A percentile compares a stretch with the other conserved stretches of the same genome.
Conservation (phyloP, 2,888 invertebrate species). For the Caenorhabditis sinica region DNA sequence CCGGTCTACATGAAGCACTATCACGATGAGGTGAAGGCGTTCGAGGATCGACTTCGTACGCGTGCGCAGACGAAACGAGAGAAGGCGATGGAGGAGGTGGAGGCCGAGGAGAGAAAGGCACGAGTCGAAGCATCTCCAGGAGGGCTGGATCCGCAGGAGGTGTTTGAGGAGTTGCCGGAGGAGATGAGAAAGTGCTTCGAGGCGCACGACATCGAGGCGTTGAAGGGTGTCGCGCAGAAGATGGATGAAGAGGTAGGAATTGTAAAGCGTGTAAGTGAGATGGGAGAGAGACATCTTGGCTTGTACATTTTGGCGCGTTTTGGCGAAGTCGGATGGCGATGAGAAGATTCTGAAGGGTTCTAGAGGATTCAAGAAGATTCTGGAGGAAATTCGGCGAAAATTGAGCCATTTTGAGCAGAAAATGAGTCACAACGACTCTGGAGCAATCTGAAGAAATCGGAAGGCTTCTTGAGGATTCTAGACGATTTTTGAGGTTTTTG, state of each 20-base stretch:
- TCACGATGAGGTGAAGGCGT: constrained; percentile 92
- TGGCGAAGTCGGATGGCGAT: background rate
- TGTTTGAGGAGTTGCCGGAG: constrained; percentile 94
- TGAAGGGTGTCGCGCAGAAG: constrained; percentile 92
- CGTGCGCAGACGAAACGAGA: constrained; percentile 88
- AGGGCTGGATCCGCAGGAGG: constrained; percentile 98
- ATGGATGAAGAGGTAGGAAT: constrained; percentile 90
- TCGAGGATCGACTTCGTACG: constrained; percentile 91
- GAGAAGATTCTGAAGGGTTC: too few relatives aligned
- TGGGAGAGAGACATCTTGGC: too few relatives aligned
- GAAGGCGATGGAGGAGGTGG: constrained; percentile 89
- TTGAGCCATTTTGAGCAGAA: too few relatives aligned
- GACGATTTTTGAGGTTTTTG: too few relatives aligned
- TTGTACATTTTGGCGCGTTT: too few relatives aligned
- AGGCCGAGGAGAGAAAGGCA: constrained; percentile 90
- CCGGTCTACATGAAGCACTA: constrained; percentile 94
- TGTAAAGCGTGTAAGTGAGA: too few relatives aligned
- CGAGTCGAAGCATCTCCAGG: constrained; percentile 94
- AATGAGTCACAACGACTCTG: too few relatives aligned
- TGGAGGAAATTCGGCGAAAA: too few relatives aligned
- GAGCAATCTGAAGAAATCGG: too few relatives aligned
- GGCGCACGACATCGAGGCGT: constrained; percentile 90
- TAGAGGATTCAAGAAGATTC: too few relatives aligned
- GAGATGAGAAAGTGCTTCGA: constrained; percentile 86
- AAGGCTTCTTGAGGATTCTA: too few relatives aligned